Evolutionary conservation across 2,888 invertebrate genomes (phyloP).

Genomic region (Calameuta pallipes): DNA sequence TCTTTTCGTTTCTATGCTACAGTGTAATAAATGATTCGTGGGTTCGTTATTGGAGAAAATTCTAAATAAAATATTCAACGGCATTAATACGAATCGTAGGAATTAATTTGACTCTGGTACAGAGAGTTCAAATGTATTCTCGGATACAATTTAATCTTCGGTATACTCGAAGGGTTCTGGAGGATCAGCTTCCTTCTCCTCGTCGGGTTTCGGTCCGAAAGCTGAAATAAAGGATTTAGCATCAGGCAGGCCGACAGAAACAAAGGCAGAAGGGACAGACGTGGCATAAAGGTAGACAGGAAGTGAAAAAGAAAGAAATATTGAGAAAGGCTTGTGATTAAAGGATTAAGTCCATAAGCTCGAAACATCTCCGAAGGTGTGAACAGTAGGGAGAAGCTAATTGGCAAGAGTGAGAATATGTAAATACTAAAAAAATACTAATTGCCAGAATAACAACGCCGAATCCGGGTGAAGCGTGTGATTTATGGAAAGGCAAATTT

Average conservation of each 20-base stretch:
- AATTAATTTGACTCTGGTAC: not conserved
- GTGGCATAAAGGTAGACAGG: not conserved
- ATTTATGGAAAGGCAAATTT: not conserved
- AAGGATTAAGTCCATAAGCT: not conserved
- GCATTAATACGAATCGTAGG: not conserved
- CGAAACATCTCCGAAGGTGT: not conserved
- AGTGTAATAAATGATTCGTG: too few relatives aligned
- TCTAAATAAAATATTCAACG: not conserved
- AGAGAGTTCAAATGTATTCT: slow-evolving; percentile 1
- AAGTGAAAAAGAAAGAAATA: not conserved
- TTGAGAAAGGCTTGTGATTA: not conserved
- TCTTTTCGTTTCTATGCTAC: too few relatives aligned
- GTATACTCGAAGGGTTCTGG: slow-evolving; percentile 98
- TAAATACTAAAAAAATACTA: not conserved
- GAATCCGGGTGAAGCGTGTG: not conserved
- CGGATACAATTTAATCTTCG: slow-evolving; percentile 74
- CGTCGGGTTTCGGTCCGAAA: slow-evolving; percentile 90
- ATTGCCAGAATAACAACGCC: not conserved
- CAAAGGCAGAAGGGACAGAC: not conserved
- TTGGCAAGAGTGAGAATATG: not conserved
- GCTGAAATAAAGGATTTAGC: slow-evolving; percentile 66
- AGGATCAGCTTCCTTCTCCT: slow-evolving; percentile 96
- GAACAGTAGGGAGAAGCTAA: not conserved
- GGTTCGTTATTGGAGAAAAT: not conserved
- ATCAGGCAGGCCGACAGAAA: not conserved